Percentiles rank a stretch among this genome's conserved stretches.
phyloP scores from a whole-genome alignment of 2,888 invertebrate genomes.

The Idaea straminata region DNA sequence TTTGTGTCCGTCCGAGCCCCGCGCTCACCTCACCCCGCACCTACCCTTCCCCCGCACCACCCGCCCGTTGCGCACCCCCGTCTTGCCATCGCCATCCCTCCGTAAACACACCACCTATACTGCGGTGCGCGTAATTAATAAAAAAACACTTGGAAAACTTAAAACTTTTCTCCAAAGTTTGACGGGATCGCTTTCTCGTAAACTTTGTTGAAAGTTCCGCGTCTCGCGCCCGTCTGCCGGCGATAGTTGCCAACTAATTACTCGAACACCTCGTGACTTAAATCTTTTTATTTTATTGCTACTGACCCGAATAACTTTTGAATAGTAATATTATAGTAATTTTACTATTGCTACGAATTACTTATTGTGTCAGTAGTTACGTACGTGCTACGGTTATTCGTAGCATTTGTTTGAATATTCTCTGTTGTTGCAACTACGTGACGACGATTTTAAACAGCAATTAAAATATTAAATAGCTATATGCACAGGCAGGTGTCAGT shows the following conservation, averaged over 20 bases:
- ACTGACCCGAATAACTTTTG: neutral
- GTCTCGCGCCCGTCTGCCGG: conserved; percentile 58
- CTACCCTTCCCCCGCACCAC: conserved; percentile 48
- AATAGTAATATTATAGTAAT: neutral
- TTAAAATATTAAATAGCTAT: neutral
- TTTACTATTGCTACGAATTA: conserved; percentile 8
- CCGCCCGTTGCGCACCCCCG: conserved; percentile 45
- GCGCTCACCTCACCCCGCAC: conserved; percentile 35
- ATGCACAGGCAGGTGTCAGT: neutral
- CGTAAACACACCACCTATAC: conserved; percentile 61
- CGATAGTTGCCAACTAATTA: conserved; percentile 49
- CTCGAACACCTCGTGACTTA: conserved; percentile 29
- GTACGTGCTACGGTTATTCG: conserved; percentile 44
- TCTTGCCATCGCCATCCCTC: conserved; percentile 51
- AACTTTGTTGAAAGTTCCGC: conserved; percentile 51
- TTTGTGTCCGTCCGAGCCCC: conserved; percentile 76
- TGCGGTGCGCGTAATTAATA: conserved; percentile 47
- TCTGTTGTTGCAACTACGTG: conserved; percentile 35
- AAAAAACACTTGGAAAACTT: conserved; percentile 26
- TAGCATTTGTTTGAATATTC: conserved; percentile 37
- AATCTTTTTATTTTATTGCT: conserved; percentile 31
- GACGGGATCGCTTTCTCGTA: conserved; percentile 13
- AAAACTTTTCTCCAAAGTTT: conserved; percentile 15
- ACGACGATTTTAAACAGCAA: conserved; percentile 27
- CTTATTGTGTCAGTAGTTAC: conserved; percentile 4